Evolutionary conservation across 1,140 invertebrate species (phyloP), one percentile per base, ranked within the genome.

Genomic region (Nasonia vitripennis): DNA sequence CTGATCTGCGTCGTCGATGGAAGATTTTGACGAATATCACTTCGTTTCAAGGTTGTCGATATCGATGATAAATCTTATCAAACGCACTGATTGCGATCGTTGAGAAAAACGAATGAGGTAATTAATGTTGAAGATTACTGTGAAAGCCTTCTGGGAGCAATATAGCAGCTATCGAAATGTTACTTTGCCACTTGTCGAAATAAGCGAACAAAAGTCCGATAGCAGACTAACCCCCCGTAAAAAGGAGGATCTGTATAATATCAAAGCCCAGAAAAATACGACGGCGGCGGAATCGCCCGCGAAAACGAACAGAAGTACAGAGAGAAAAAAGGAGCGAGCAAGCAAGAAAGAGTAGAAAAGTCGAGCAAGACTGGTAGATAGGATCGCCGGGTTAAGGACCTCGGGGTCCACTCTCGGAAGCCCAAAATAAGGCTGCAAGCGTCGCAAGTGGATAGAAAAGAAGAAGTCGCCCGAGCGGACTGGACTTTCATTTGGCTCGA

Each of bases 401-500:
- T 55, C 27, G 2, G 23, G 68, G 14, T 27, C 68, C 23, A 11
- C 11, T 48, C 51, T 67, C 6, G 45, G 67, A 6, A 62, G 55
- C 55, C 37, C 68, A 62, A 73, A 79, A 83, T 83, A 84, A 84
- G 73, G 68, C 62, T 80, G 68, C 27, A 71, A 67, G 4, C 6
- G 27, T 77, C 20, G 75, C 20, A 67, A 62, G 55, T 62, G 55
- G 55, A 62, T 62, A 62, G 20, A 20, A 45, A 20, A 23, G 20
- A 71, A 84, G 17, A 85, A 85, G 34, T 75, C 27, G 14, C 7
- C 55, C 20, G 55, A 62, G 55, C 55, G 55, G 55, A 62, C 70
- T 23, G 51, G 78, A 75, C 78, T 85, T 81, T 81, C 83, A 80
- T 85, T 81, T 80, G 51, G 75, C 68, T 80, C 78, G 70, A 81